These are phyloP conservation scores for Eptatretus burgeri DNA, from an alignment of 2,113 vertebrate species.

Conservation along the genomic window DNA sequence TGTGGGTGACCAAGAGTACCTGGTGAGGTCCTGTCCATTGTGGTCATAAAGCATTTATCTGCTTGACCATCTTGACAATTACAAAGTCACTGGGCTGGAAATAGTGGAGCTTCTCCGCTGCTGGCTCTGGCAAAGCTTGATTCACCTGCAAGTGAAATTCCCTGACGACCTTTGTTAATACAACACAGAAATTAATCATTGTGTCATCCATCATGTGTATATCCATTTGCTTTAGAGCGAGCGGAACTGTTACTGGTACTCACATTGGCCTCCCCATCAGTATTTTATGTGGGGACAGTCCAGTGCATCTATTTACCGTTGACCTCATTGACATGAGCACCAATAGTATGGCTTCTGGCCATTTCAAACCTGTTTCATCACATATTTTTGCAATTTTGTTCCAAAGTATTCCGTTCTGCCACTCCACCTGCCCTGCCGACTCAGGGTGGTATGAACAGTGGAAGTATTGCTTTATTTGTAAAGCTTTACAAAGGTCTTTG, in stretches of 20 bases:
- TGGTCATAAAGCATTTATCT: background rate
- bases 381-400: background rate
- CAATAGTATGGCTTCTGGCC: no score
- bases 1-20: background rate
- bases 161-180: background rate
- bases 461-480: background rate
- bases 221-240: background rate
- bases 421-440: background rate
- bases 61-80: background rate
- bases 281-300: no score
- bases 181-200: background rate
- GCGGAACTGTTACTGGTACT: background rate
- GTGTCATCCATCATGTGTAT: background rate
- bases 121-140: background rate
- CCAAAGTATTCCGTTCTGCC: background rate
- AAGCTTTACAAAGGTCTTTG: background rate
- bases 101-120: background rate
- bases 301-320: no score
- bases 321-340: no score
- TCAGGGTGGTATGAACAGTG: background rate
- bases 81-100: background rate
- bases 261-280: no score
- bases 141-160: background rate
- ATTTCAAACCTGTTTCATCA: background rate
- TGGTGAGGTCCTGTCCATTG: background rate